These are phyloP conservation scores for Drosophila lowei DNA, from an alignment of 1,140 invertebrate genomes.

Conservation along the genomic window DNA sequence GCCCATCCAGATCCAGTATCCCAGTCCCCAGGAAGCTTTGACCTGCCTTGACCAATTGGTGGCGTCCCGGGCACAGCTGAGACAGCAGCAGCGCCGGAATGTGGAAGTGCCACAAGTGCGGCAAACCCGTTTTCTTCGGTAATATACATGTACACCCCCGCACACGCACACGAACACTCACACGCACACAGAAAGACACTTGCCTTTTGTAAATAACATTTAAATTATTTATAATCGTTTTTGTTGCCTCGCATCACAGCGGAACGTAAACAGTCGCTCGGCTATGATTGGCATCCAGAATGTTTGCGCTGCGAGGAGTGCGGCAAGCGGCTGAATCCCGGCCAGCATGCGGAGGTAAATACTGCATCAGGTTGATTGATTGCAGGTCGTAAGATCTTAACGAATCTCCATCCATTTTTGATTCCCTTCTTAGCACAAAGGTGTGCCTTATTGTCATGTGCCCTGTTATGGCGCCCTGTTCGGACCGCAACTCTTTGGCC, in stretches of 20 bases:
- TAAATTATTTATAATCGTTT: conserved; percentile 58
- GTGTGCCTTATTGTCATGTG: conserved; percentile 94
- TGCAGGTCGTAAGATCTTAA: conserved; percentile 23
- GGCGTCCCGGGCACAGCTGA: conserved; percentile 17
- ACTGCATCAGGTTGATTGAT: conserved; percentile 18
- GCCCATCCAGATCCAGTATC: conserved; percentile 19
- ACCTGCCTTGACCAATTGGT: conserved; percentile 40
- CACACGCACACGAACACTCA: conserved; percentile 23
- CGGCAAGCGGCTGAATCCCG: conserved; percentile 94
- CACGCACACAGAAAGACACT: conserved; percentile 10
- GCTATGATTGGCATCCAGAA: conserved; percentile 96
- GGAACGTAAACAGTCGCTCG: conserved; percentile 94
- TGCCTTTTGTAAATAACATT: conserved; percentile 64
- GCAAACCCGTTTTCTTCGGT: conserved; percentile 94
- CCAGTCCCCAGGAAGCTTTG: conserved; percentile 42
- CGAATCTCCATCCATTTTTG: neutral
- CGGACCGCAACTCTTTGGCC: conserved; percentile 93
- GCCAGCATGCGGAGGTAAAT: conserved; percentile 92
- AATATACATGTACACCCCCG: conserved; percentile 41
- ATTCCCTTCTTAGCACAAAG: conserved; percentile 89
- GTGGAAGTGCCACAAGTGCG: conserved; percentile 95
- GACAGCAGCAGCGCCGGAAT: conserved; percentile 83
- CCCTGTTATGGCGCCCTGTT: conserved; percentile 95
- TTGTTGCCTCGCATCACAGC: conserved; percentile 85
- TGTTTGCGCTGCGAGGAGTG: conserved; percentile 95